Base-by-base conservation (phyloP, 2,888 invertebrate genomes). In the Drosophila cognata region DNA sequence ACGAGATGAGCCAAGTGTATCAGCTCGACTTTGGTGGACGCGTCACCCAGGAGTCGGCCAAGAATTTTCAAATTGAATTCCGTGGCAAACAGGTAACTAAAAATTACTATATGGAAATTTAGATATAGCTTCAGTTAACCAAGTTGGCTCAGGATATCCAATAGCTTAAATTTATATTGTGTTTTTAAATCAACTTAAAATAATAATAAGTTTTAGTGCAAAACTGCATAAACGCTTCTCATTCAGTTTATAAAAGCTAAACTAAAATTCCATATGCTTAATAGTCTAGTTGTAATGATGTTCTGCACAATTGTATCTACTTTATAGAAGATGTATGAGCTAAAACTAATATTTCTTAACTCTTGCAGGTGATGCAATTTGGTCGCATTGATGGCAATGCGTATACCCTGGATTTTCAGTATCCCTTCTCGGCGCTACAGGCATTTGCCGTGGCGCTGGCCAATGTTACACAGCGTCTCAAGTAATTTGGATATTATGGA, bases 11-110 rank as follows among this genome's bases (percentile, higher is more conserved):
- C 92, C 99, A 99, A 94, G 99, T 99, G 18, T 99, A 99, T 94
- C 99, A 99, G 92, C 94, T 99, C 52, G 99, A 99, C 94, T 99
- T 99, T 94, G 99, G 99, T 6, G 99, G 99, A 16, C 95, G 99
- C 80, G 99, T 99, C 71, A 99, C 99, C 5, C 99, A 99, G 94
- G 99, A 99, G 93, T 99, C 99, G 51, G 99, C 99, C 21, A 99
- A 99, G 94, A 99, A 99, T 94, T 99, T 99, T 93, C 99, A 99
- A 94, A 99, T 99, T 68, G 99, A 99, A 93, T 98, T 98, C 93
- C 95, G 97, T 84, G 98, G 98, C 77, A 98, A 98, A 94, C 99
- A 99, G 96, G 99, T 98, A 88, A 90, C 90, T 18, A 16, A 11
- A 38, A 38, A 35, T n/a, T 0, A 5, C 1, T 18, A 5, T 28